Evolutionary conservation across 2,113 vertebrate genomes (phyloP).

Genomic region (Equus quagga): DNA sequence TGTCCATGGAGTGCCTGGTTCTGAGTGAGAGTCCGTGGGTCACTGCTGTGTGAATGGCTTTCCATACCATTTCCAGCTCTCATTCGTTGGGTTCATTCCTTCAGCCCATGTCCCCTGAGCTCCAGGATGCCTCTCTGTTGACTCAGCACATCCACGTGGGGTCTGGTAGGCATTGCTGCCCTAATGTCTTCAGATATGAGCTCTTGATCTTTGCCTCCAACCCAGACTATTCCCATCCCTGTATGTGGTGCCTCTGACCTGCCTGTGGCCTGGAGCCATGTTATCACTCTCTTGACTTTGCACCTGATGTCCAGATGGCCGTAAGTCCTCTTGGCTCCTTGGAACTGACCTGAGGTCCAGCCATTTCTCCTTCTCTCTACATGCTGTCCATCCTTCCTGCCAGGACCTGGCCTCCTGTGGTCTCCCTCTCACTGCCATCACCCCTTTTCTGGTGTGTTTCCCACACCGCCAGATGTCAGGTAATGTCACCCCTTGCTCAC

Average conservation of each 20-base stretch:
- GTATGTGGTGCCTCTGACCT: background rate
- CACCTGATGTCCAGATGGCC: background rate
- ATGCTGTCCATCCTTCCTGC: accelerated
- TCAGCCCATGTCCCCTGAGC: background rate
- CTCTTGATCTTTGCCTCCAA: background rate
- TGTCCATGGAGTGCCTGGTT: background rate
- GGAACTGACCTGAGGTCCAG: accelerated
- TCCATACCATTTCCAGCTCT: background rate
- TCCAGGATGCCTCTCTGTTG: background rate
- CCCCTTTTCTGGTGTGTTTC: background rate
- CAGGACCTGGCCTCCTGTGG: background rate
- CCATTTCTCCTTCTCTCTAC: background rate
- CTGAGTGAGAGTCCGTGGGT: background rate
- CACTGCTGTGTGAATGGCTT: background rate
- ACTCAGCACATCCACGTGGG: accelerated
- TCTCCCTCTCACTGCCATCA: background rate
- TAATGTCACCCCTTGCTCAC: background rate
- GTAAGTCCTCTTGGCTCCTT: background rate
- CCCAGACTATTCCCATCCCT: background rate
- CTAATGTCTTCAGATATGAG: background rate
- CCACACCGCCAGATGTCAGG: background rate
- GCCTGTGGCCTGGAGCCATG: background rate
- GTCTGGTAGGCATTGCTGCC: background rate
- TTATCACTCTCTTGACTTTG: background rate
- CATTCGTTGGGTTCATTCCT: background rate